A percentile compares a stretch with the other conserved stretches of the same genome.
Conservation (phyloP, 2,888 invertebrate genomes). For the Tromatobia lineatoria region DNA sequence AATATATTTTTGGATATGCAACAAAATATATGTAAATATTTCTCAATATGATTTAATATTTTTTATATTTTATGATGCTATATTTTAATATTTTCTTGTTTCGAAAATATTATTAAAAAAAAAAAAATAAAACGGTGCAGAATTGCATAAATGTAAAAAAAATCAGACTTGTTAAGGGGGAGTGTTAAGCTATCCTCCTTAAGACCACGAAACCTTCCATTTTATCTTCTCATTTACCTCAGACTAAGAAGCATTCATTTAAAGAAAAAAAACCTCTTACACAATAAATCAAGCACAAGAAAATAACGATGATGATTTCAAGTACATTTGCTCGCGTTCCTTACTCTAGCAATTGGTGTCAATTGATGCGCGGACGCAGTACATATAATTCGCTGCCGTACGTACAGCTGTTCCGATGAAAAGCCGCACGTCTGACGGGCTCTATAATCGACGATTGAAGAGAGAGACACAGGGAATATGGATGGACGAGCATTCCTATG, state of each 20-base stretch:
- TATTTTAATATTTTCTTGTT: too few relatives aligned
- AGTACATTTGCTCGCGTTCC: constrained; percentile 45
- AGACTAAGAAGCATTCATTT: constrained; percentile 39
- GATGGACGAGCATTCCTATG: constrained; percentile 60
- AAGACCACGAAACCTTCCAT: not conserved
- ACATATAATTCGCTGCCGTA: constrained; percentile 77
- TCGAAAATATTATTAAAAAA: too few relatives aligned
- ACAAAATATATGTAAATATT: not conserved
- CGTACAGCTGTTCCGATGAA: constrained; percentile 48
- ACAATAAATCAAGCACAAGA: not conserved
- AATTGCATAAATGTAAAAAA: too few relatives aligned
- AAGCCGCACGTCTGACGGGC: constrained; percentile 35
- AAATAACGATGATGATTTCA: constrained; percentile 33
- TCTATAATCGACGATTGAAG: constrained; percentile 31
- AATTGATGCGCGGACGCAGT: constrained; percentile 79
- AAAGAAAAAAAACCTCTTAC: constrained; percentile 9
- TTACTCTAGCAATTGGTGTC: constrained; percentile 79
- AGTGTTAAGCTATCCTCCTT: not conserved
- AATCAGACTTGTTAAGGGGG: too few relatives aligned
- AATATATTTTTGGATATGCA: too few relatives aligned
- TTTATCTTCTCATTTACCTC: not conserved
- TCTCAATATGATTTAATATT: too few relatives aligned
- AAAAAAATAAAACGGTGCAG: too few relatives aligned
- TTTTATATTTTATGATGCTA: too few relatives aligned
- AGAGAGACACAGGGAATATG: constrained; percentile 20